Conservation (phyloP, 1,140 invertebrate genomes). For the Cyrtorhinus lividipennis region DNA sequence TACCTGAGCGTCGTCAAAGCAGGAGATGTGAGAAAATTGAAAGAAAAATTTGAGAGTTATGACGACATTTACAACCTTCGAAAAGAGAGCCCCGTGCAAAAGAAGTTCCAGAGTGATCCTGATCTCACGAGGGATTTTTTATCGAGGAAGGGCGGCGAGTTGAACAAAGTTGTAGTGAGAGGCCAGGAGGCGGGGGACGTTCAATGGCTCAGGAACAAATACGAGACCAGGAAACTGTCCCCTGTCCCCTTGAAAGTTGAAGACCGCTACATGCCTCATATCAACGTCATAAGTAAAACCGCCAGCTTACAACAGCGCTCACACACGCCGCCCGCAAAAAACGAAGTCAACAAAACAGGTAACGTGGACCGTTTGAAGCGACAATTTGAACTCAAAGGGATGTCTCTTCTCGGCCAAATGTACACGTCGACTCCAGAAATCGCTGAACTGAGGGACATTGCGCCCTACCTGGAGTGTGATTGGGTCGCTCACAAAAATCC, state of each 20-base stretch:
- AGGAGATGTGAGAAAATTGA: slow-evolving; percentile 57
- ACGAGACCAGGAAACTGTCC: slow-evolving; percentile 40
- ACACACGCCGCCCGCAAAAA: slow-evolving; percentile 26
- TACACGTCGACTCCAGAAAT: slow-evolving; percentile 68
- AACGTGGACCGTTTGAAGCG: slow-evolving; percentile 50
- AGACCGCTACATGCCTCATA: slow-evolving; percentile 67
- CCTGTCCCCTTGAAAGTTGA: slow-evolving; percentile 48
- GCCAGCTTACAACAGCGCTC: slow-evolving; percentile 43
- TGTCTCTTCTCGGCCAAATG: slow-evolving; percentile 58
- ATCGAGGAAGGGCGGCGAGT: slow-evolving; percentile 32
- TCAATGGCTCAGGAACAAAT: slow-evolving; percentile 40
- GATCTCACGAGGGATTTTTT: slow-evolving; percentile 47
- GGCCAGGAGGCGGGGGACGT: slow-evolving; percentile 45
- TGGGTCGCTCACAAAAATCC: slow-evolving; percentile 65
- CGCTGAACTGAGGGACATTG: slow-evolving; percentile 56
- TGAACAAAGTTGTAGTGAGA: slow-evolving; percentile 32
- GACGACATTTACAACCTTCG: slow-evolving; percentile 32
- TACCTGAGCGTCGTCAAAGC: slow-evolving; percentile 51
- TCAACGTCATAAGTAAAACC: slow-evolving; percentile 73
- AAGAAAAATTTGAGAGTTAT: slow-evolving; percentile 54
- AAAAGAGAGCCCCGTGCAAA: slow-evolving; percentile 30
- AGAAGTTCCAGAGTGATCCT: slow-evolving; percentile 58
- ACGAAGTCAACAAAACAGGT: slow-evolving; percentile 30
- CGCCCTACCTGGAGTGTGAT: slow-evolving; percentile 54
- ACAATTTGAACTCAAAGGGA: slow-evolving; percentile 44